Evolutionary conservation across 2,797 vertebrate genomes (phyloP).

Genomic region (Jordanella pulchra): DNA sequence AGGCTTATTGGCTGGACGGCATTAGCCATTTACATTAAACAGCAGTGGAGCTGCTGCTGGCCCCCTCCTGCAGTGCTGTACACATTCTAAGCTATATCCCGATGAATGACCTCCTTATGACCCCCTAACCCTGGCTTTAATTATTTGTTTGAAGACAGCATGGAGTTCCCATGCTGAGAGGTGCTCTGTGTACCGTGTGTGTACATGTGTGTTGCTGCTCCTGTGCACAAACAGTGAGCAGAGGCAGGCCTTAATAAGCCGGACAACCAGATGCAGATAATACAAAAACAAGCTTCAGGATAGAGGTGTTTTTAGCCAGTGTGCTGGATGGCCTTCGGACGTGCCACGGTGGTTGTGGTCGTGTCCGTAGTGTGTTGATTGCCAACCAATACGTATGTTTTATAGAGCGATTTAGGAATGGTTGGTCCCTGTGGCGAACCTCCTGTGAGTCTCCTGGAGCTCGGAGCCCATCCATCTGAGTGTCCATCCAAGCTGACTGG

Average conservation of each 20-base stretch:
- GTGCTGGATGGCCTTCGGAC: slow-evolving; percentile 69
- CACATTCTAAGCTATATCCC: slow-evolving; percentile 95
- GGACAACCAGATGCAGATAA: slow-evolving; percentile 95
- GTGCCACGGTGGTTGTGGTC: slow-evolving; percentile 63
- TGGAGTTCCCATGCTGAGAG: slow-evolving; percentile 94
- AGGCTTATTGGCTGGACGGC: slow-evolving; percentile 69
- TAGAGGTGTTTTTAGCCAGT: slow-evolving; percentile 67
- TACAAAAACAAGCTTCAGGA: slow-evolving; percentile 81
- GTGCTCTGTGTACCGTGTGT: slow-evolving; percentile 68
- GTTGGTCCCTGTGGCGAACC: slow-evolving; percentile 61
- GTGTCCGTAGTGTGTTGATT: slow-evolving; percentile 61
- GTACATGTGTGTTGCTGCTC: slow-evolving; percentile 68
- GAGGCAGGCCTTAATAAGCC: slow-evolving; percentile 86
- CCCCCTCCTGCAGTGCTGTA: slow-evolving; percentile 83
- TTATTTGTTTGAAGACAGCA: slow-evolving; percentile 99
- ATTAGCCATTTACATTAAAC: slow-evolving; percentile 80
- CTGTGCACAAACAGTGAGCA: slow-evolving; percentile 74
- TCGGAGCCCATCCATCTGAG: slow-evolving; percentile 55
- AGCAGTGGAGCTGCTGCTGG: slow-evolving; percentile 49
- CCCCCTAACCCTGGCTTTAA: slow-evolving; percentile 97
- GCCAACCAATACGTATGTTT: slow-evolving; percentile 56
- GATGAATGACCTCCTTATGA: slow-evolving; percentile 93
- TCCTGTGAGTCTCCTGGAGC: slow-evolving; percentile 48
- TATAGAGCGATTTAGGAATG: slow-evolving; percentile 69
- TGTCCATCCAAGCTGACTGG: slow-evolving; percentile 58